Conservation (phyloP, 1,140 invertebrate genomes). For the Drosophila watanabei region DNA sequence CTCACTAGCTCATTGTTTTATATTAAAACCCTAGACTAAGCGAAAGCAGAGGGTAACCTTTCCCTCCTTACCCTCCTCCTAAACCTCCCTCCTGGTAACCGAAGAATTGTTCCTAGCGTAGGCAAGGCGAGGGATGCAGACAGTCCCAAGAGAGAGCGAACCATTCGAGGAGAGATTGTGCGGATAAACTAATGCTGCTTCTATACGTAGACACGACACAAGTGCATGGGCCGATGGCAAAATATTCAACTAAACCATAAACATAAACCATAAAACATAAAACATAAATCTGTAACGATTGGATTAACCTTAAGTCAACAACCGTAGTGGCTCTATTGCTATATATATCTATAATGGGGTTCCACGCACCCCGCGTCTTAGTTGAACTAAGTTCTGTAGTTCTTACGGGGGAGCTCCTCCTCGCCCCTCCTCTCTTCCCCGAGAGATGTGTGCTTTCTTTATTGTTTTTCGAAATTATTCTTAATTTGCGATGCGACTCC, state of each 20-base stretch:
- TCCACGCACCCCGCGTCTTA: conserved; percentile 34
- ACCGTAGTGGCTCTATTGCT: conserved; percentile 9
- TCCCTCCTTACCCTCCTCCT: background rate
- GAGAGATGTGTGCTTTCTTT: background rate
- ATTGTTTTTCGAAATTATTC: conserved; percentile 25
- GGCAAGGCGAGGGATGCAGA: background rate
- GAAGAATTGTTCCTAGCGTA: conserved; percentile 28
- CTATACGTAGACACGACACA: conserved; percentile 17
- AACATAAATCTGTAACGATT: conserved; percentile 25
- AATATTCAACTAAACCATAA: conserved; percentile 40
- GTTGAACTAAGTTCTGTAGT: conserved; percentile 65
- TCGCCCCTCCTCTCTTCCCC: background rate
- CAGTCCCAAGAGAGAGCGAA: background rate
- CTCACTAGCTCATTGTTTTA: conserved; percentile 69
- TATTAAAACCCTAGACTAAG: conserved; percentile 77
- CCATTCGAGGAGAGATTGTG: background rate
- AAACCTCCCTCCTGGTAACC: background rate
- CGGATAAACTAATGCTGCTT: conserved; percentile 25
- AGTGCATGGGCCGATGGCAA: conserved; percentile 44
- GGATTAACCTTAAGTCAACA: conserved; percentile 32
- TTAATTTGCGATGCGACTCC: conserved; percentile 11
- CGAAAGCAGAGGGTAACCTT: conserved; percentile 9
- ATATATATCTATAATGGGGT: background rate
- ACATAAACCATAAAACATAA: background rate
- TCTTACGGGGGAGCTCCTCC: background rate